Evolutionary conservation across 2,797 vertebrate genomes (phyloP), one percentile per base, ranked within the genome.

Genomic region (Harpagifer antarcticus): DNA sequence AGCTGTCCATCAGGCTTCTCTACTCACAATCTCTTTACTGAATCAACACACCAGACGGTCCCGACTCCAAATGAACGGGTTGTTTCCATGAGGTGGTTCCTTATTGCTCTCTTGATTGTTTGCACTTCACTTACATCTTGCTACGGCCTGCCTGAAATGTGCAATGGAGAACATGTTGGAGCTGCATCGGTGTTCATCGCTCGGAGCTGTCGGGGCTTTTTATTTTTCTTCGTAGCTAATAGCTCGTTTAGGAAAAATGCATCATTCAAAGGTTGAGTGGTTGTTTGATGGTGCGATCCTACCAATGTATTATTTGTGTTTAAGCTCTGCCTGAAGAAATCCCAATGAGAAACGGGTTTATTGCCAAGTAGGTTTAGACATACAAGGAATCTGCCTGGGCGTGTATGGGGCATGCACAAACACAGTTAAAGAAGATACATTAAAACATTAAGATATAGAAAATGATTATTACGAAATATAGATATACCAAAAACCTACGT

Each of bases 41-140:
- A 48, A 19, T 69, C 62, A 59, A 16, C 57, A 60, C 61, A 23
- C 4, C 43, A 43, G 58, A 43, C 20, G 6, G 2, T 76, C 56
- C 47, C 47, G 55, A 69, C 31, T 33, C 7, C 45, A 54, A 31
- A 40, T 23, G 14, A 77, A 11, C 42, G 3, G 15, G 6, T 11
- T 50, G 23, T 68, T 53, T 1, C 52, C 42, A 9, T 13, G 49
- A 68, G 47, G 44, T 10, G 47, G 42, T 45, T 71, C 53, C 3
- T 12, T 27, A 70, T 55, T 60, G 16, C 70, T 12, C 37, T 56
- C 45, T n/a, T 13, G 9, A 65, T 40, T 74, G 77, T 78, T 79
- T 81, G 68, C 64, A 44, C 72, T 84, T 74, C 52, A 62, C 76
- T 54, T 17, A 53, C 52, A 31, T 82, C 76, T 0, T 86, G 89